These are phyloP conservation scores for Esox niger DNA, from an alignment of 2,113 vertebrate species.

Conservation along the genomic window DNA sequence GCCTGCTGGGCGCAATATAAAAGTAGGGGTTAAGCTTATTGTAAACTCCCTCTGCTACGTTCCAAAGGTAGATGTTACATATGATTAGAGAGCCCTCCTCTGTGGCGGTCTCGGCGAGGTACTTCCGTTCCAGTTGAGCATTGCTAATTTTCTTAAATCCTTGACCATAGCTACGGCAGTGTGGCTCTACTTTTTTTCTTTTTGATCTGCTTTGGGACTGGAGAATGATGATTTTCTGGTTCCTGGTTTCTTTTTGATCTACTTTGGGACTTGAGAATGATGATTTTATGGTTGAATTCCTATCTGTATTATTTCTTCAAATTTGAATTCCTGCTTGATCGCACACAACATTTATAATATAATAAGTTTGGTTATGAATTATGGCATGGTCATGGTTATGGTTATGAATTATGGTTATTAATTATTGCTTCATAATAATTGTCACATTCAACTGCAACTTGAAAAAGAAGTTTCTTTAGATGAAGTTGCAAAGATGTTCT, in stretches of 20 bases:
- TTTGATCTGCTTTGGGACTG: constrained; percentile 55
- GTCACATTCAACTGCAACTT: not conserved
- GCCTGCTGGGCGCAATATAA: constrained; percentile 81
- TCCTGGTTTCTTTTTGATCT: constrained; percentile 67
- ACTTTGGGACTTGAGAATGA: constrained; percentile 31
- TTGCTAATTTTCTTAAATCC: constrained; percentile 79
- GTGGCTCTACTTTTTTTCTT: constrained; percentile 57
- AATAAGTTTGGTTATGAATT: not conserved
- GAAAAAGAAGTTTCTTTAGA: not conserved
- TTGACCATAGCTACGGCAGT: constrained; percentile 53
- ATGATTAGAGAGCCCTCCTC: constrained; percentile 75
- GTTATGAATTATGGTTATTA: too few relatives aligned
- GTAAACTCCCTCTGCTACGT: constrained; percentile 76
- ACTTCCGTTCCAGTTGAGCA: constrained; percentile 80
- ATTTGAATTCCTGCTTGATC: constrained; percentile 64
- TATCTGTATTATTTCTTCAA: constrained; percentile 56
- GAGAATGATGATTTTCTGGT: too few relatives aligned
- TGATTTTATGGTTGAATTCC: constrained; percentile 69
- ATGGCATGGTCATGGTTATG: too few relatives aligned
- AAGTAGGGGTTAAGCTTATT: constrained; percentile 84
- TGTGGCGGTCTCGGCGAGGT: constrained; percentile 70
- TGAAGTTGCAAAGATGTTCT: not conserved
- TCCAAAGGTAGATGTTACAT: constrained; percentile 76
- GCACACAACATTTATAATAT: constrained; percentile 12
- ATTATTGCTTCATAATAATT: too few relatives aligned